Base-by-base conservation (phyloP, 2,888 invertebrate genomes). In the Eledona agricola region DNA sequence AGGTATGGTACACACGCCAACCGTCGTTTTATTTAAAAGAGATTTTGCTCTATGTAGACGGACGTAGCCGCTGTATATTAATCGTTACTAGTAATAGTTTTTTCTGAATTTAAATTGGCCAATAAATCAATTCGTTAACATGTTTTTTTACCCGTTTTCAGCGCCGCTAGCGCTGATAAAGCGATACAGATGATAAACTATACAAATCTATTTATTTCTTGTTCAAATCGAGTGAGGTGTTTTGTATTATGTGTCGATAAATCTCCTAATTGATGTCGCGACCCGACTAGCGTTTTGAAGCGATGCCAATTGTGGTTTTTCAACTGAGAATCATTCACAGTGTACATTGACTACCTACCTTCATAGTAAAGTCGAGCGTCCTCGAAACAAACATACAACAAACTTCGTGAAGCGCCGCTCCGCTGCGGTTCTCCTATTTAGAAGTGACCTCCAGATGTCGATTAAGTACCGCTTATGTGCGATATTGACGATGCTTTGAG, bases 341-440 rank as follows among this genome's bases (percentile, higher is more conserved):
- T 17, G 12, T 22, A 15, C 9, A 15, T 6, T 28, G 40, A 28
- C 25, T 40, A 28, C 28, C 26, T 40, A 28, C 25, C 10, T 15
- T 15, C 38, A 38, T 40, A 26, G n/a, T n/a, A 26, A 38, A 28
- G 28, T 40, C 16, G 38, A 38, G 17, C 17, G 28, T 13, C 28
- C 28, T 38, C 31, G 16, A 15, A 31, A 31, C 15, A 15, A 15
- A 31, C 17, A 15, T 25, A n/a, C n/a, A n/a, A n/a, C n/a, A 23
- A 23, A 23, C 6, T 23, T 37, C n/a, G n/a, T n/a, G n/a, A n/a
- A n/a, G n/a, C n/a, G n/a, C n/a, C n/a, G n/a, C n/a, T n/a, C n/a
- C n/a, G n/a, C 25, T 37, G 38, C 7, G 38, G 38, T 35, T 19
- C n/a, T n/a, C 20, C 20, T n/a, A 5, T n/a, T 19, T n/a, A 19